A percentile compares a stretch with the other conserved stretches of the same genome.
Evolutionary conservation across 2,113 vertebrate species (phyloP).

Genomic region (Parotia lawesii): DNA sequence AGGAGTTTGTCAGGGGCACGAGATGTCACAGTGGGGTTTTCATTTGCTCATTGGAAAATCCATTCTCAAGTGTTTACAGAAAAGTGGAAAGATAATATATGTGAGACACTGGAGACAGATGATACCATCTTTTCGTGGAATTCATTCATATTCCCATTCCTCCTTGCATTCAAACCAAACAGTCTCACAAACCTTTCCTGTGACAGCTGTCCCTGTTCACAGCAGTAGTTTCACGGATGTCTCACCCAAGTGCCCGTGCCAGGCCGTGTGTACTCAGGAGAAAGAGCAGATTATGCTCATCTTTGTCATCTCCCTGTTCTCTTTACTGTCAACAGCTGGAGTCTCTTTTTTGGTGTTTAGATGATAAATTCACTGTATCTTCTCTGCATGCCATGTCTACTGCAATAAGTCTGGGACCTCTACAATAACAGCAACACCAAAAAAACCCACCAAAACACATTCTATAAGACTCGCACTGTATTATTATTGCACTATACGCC

Average conservation of each 20-base stretch:
- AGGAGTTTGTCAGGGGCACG: background rate
- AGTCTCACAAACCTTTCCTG: background rate
- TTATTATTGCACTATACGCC: background rate
- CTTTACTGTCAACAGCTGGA: background rate
- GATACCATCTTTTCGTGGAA: background rate
- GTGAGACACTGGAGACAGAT: background rate
- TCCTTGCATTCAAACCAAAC: background rate
- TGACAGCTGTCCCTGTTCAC: background rate
- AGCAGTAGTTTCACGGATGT: background rate
- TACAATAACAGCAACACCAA: background rate
- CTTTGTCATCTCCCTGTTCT: background rate
- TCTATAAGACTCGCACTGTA: background rate
- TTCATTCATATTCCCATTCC: constrained; percentile 12
- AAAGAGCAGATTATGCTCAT: background rate
- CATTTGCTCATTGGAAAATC: constrained; percentile 23
- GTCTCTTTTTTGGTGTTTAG: background rate
- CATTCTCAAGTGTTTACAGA: background rate
- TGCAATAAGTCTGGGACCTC: background rate
- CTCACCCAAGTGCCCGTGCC: background rate
- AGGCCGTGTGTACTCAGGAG: background rate
- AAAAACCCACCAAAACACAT: background rate
- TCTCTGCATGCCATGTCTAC: background rate
- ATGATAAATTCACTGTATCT: background rate
- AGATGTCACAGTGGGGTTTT: constrained; percentile 3
- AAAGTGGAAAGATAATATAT: background rate